These are phyloP conservation scores for Morpho helenor DNA, from an alignment of 2,888 invertebrate genomes.

Conservation along the genomic window DNA sequence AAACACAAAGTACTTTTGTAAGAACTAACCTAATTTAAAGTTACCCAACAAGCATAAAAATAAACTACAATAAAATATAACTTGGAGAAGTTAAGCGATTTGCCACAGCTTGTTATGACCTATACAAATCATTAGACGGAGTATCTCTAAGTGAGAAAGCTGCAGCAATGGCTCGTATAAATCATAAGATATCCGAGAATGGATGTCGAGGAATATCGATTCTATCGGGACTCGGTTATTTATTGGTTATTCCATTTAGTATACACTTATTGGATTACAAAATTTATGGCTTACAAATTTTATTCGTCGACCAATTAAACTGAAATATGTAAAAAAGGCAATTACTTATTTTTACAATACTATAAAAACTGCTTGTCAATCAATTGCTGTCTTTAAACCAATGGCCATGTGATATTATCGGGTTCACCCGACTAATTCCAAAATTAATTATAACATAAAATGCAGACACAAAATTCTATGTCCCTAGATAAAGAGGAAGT, in stretches of 20 bases:
- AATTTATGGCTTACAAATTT: constrained; percentile 28
- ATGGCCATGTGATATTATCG: too few species aligned
- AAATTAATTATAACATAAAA: too few species aligned
- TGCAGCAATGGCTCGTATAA: constrained; percentile 35
- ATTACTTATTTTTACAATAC: too few species aligned
- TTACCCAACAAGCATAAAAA: too few species aligned
- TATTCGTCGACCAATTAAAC: constrained; percentile 2
- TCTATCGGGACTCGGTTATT: constrained; percentile 28
- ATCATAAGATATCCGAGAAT: constrained; percentile 36
- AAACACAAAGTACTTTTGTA: too few species aligned
- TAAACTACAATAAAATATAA: background rate
- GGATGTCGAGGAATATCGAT: constrained; percentile 28
- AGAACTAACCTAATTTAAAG: too few species aligned
- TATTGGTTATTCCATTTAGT: constrained; percentile 30
- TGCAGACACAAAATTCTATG: too few species aligned
- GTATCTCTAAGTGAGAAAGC: constrained; percentile 24
- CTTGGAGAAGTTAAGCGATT: constrained; percentile 6
- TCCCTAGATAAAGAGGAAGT: too few species aligned
- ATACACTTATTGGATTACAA: constrained; percentile 30
- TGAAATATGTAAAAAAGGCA: too few species aligned
- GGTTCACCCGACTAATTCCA: too few species aligned
- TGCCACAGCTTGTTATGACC: constrained; percentile 12
- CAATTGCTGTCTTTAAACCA: too few species aligned
- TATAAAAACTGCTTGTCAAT: too few species aligned
- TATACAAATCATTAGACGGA: constrained; percentile 24